phyloP scores from a whole-genome alignment of 1,140 invertebrate genomes.

The Ostrea edulis region DNA sequence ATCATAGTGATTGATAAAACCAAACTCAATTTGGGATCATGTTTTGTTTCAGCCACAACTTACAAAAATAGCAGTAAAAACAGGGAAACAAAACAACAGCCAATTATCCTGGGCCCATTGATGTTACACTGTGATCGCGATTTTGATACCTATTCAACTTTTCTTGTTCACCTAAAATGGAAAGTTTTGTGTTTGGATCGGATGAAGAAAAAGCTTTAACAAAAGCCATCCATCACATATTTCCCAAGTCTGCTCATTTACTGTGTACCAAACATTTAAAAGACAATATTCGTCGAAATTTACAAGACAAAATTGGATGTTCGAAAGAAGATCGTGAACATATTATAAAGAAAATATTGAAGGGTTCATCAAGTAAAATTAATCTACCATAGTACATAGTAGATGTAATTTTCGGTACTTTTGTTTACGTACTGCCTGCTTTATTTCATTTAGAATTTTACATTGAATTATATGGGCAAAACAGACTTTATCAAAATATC shows the following conservation, averaged over 20 bases:
- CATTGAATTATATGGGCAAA: no score
- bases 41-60: conserved; percentile 42
- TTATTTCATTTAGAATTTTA: no score
- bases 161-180: conserved; percentile 17
- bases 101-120: conserved; percentile 47
- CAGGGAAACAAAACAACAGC: conserved; percentile 32
- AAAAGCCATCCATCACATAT: conserved; percentile 46
- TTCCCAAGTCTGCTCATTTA: conserved; percentile 22
- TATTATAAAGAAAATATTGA: no score
- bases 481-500: no score
- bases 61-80: conserved; percentile 42
- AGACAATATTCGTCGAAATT: conserved; percentile 45
- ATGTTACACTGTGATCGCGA: conserved; percentile 50
- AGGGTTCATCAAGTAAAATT: no score
- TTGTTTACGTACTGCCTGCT: no score
- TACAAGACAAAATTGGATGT: conserved; percentile 2
- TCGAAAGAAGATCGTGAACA: neutral
- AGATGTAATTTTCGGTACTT: no score
- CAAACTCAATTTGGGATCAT: conserved; percentile 41
- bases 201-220: conserved; percentile 56
- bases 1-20: conserved; percentile 44
- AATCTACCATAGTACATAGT: no score
- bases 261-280: conserved; percentile 57
- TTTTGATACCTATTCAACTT: conserved; percentile 27
- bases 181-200: conserved; percentile 26